Evolutionary conservation across 2,888 invertebrate genomes (phyloP).

Genomic region (Lacanobia wlatinum): DNA sequence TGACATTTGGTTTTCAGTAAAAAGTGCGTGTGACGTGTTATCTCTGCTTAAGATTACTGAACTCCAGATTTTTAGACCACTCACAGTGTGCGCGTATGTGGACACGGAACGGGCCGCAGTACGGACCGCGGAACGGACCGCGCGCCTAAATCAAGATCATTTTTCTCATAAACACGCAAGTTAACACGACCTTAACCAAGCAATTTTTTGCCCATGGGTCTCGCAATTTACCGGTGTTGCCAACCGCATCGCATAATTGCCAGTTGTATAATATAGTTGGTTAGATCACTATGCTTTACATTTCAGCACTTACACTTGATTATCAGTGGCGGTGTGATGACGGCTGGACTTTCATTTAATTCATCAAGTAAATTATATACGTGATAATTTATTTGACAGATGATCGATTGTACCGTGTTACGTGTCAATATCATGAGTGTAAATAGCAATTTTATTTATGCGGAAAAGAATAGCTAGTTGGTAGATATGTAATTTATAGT

Average conservation of each 20-base stretch:
- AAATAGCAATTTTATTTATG: slow-evolving; percentile 47
- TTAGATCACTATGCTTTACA: slow-evolving; percentile 78
- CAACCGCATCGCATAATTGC: slow-evolving; percentile 79
- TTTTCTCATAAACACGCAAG: slow-evolving; percentile 16
- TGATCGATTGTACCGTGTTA: slow-evolving; percentile 71
- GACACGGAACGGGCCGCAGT: no score
- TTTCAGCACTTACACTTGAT: slow-evolving; percentile 72
- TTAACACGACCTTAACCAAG: slow-evolving; percentile 38
- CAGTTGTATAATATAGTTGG: slow-evolving; percentile 80
- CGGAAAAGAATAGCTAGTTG: slow-evolving; percentile 38
- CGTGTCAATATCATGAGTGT: slow-evolving; percentile 41
- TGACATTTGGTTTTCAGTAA: no score
- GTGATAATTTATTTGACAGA: slow-evolving; percentile 76
- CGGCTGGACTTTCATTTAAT: slow-evolving; percentile 75
- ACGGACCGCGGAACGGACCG: no score
- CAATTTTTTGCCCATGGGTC: slow-evolving; percentile 71
- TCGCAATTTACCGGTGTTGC: slow-evolving; percentile 74
- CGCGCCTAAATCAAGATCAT: slow-evolving; percentile 1
- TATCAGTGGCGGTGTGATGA: slow-evolving; percentile 75
- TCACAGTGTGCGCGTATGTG: no score
- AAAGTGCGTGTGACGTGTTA: no score
- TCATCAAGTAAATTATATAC: slow-evolving; percentile 74
- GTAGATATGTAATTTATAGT: slow-evolving; percentile 37
- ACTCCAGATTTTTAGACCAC: no score
- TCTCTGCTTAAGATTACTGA: no score